Evolutionary conservation across 1,140 invertebrate genomes (phyloP).

Genomic region (Polypedilum vanderplanki): DNA sequence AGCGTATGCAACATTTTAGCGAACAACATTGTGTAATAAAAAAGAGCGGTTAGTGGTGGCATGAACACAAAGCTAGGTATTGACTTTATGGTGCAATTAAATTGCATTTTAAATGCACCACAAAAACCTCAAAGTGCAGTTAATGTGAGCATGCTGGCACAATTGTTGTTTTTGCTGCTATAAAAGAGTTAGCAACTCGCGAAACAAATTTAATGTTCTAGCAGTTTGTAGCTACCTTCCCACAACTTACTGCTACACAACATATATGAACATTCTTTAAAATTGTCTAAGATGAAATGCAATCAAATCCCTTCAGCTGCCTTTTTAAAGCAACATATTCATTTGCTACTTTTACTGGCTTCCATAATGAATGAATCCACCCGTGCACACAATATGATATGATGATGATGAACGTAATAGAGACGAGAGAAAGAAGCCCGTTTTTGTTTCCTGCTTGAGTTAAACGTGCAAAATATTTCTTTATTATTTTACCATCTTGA

Average conservation of each 20-base stretch:
- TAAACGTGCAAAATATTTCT: no score
- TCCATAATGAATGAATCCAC: background rate
- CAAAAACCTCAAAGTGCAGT: constrained; percentile 16
- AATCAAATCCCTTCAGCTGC: constrained; percentile 9
- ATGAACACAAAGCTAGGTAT: background rate
- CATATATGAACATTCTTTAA: background rate
- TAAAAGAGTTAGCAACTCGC: background rate
- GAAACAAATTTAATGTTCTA: constrained; percentile 23
- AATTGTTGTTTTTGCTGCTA: background rate
- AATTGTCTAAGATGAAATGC: constrained; percentile 2
- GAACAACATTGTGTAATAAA: background rate
- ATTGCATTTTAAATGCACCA: constrained; percentile 16
- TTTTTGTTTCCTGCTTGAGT: background rate
- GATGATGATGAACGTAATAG: background rate
- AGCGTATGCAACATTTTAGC: background rate
- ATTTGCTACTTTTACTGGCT: constrained; percentile 8
- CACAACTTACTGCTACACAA: background rate
- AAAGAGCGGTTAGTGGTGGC: background rate
- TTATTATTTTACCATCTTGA: no score
- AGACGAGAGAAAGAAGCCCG: background rate
- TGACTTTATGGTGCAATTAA: constrained; percentile 23
- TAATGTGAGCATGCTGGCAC: constrained; percentile 3
- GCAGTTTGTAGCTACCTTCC: background rate
- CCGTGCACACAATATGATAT: constrained; percentile 17
- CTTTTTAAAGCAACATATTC: background rate